Evolutionary conservation across 2,797 vertebrate species (phyloP), one percentile per base, ranked within the genome.

Genomic region (Buphagus erythrorhynchus): DNA sequence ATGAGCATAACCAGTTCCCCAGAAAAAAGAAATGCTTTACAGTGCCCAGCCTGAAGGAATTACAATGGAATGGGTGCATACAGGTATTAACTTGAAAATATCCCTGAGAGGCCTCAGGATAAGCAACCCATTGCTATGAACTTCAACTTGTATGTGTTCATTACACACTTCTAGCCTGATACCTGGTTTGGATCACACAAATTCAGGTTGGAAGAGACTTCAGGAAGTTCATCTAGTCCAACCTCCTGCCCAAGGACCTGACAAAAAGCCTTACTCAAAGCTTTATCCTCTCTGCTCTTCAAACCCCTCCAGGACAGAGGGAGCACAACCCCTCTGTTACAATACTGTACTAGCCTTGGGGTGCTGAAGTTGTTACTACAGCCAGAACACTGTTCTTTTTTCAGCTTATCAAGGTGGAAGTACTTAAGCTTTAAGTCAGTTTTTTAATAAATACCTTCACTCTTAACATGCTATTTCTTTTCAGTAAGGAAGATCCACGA

Each of bases 111-210:
- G n/a, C 52, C 35, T 72, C 38, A 48, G 26, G n/a, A 33, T 13
- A 49, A 84, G 52, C 45, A 67, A 26, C 1, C 7, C 12, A 49
- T 1, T 59, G 52, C 48, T 68, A 21, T 1, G 5, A 69, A 45
- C 29, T n/a, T n/a, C 40, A 77, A 2, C 26, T 65, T 17, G 49
- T 15, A 0, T 0, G 0, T 4, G 22, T 13, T 76, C 9, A 1
- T 63, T 59, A 36, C 40, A 29, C 13, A 10, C 35, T 78, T n/a
- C 54, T 29, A 57, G n/a, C 7, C 19, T 33, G 45, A 25, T 4
- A n/a, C 6, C 20, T 51, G 26, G 6, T 42, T 38, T 7, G 16
- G 49, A n/a, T 63, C 26, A 52, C 1, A 21, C 21, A 43, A 67
- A 52, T 40, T 74, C 45, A 33, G 28, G n/a, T 8, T 46, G 28